Evolutionary conservation across 2,888 invertebrate species (phyloP), one percentile per base, ranked within the genome.

Genomic region (Orchestes rusci): DNA sequence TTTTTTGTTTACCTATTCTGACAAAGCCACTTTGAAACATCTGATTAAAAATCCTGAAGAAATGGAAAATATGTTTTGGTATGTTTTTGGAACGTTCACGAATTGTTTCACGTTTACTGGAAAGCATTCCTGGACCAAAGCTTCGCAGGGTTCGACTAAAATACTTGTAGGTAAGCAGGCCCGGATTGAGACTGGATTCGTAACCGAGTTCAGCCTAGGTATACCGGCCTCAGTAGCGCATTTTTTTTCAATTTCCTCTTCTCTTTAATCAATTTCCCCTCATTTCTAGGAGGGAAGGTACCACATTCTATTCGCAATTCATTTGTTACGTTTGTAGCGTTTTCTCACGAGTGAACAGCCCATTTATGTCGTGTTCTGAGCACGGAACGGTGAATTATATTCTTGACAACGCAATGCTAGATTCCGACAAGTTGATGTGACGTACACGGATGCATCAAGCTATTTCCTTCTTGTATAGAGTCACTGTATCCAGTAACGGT

Each of bases 31-130:
- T 0, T 62, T 85, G 13, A 71, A 68, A 5, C 80, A 82, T 59
- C 67, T 87, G 19, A 56, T 85, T 18, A 72, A 79, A 29, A 77
- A 80, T 54, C 81, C 81, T 45, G 79, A 80, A 37, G 82, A 84
- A 69, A 70, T 86, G 27, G 84, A 85, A 66, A 83, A 85, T 56
- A 86, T 87, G 85, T 87, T 87, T 63, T 88, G 87, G 87, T 86
- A 85, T 60, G 84, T 88, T 41, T 88, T 86, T 57, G 86, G 87
- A 3, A 87, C 86, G 31, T 88, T 87, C 59, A 88, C 88, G 0
- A 88, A 88, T 59, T 80, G 82, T 54, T 84, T 88, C 57, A 80
- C 82, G 0, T 83, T 83, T 57, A 66, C 72, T 29, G 82, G 83
- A 0, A 74, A 74, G 59, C 75, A 78, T 55, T 81, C 84, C 8